Evolutionary conservation across 2,797 vertebrate genomes (phyloP).

Genomic region (Lagorchestes hirsutus): DNA sequence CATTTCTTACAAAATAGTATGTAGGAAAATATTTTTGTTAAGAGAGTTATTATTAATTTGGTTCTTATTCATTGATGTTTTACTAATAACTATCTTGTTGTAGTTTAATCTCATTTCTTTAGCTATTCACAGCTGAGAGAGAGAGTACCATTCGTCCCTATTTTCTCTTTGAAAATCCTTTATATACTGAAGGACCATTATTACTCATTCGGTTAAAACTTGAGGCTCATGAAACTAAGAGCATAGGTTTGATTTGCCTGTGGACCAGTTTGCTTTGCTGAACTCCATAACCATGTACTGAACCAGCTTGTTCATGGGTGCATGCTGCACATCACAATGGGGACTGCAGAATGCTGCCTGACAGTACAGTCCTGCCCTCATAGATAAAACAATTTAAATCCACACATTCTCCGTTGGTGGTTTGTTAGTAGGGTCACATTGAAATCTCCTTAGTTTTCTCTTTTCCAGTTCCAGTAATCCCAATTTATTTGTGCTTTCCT

Average conservation of each 20-base stretch:
- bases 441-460: background rate
- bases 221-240: background rate
- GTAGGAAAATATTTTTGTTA: background rate
- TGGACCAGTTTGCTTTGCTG: background rate
- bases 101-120: slow-evolving; percentile 12
- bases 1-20: slow-evolving; percentile 40
- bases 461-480: background rate
- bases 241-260: background rate
- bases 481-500: background rate
- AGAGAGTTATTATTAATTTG: slow-evolving; percentile 17
- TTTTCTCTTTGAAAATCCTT: background rate
- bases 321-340: background rate
- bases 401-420: background rate
- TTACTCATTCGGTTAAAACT: background rate
- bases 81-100: slow-evolving; percentile 8
- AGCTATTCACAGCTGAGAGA: background rate
- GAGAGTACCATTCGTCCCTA: background rate
- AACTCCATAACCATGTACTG: background rate
- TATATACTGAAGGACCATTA: background rate
- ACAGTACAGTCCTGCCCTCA: background rate
- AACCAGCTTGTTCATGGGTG: background rate
- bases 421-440: background rate
- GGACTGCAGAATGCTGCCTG: background rate
- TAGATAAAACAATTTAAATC: background rate
- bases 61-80: slow-evolving; percentile 27